phyloP scores from a whole-genome alignment of 2,888 invertebrate species.

The Melieria picta region DNA sequence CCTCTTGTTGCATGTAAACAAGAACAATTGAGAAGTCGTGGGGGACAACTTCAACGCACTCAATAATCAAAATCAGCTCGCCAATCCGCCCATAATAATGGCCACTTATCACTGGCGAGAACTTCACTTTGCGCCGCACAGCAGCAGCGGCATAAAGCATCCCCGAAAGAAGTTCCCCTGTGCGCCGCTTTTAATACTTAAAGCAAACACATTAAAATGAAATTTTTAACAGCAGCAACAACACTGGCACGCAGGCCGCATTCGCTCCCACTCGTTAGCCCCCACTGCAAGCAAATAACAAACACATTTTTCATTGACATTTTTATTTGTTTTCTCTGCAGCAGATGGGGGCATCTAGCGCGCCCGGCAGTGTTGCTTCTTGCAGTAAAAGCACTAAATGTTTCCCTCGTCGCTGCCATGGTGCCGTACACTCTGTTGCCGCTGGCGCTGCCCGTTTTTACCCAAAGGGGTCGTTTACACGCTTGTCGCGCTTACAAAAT shows the following conservation, averaged over 20 bases:
- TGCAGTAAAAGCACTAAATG: background rate
- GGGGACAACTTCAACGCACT: constrained; percentile 19
- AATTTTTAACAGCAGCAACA: constrained; percentile 39
- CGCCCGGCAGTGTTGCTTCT: background rate
- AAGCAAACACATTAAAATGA: constrained; percentile 52
- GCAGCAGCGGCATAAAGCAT: too few species aligned
- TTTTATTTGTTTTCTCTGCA: constrained; percentile 32
- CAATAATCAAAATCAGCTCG: constrained; percentile 27
- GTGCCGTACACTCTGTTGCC: constrained; percentile 3
- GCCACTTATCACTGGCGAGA: constrained; percentile 24
- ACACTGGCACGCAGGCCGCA: background rate
- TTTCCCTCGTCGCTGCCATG: background rate
- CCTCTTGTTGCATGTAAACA: too few species aligned
- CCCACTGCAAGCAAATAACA: constrained; percentile 7
- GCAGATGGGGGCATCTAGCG: too few species aligned
- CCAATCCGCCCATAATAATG: constrained; percentile 28
- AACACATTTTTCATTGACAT: constrained; percentile 33
- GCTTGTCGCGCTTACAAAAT: constrained; percentile 20
- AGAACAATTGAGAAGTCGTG: too few species aligned
- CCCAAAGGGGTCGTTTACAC: constrained; percentile 34
- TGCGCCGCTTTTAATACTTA: constrained; percentile 47
- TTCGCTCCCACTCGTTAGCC: constrained; percentile 1
- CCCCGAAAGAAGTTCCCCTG: background rate
- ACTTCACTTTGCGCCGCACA: too few species aligned
- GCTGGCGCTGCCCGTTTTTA: background rate